phyloP scores from a whole-genome alignment of 2,113 vertebrate species.

The Parus major region DNA sequence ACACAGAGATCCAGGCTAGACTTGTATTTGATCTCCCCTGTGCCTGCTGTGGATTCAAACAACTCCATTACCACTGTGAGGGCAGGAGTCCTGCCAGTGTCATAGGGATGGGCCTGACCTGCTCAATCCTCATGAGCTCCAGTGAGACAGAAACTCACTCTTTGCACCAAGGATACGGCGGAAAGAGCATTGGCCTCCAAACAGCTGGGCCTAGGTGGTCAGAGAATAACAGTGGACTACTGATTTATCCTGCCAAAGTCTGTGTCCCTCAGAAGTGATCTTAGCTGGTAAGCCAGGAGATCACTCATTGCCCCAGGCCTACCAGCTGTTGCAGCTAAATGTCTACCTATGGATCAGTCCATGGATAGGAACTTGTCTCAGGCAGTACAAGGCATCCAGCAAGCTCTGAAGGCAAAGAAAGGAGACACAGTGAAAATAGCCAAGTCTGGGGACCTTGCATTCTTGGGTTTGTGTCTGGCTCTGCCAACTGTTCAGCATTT shows the following conservation, averaged over 20 bases:
- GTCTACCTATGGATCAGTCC: background rate
- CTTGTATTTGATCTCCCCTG: slow-evolving; percentile 63
- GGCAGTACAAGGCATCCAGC: background rate
- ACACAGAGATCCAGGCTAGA: slow-evolving; percentile 56
- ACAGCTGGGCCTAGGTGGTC: background rate
- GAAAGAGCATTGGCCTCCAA: background rate
- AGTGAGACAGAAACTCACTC: background rate
- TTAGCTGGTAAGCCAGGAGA: background rate
- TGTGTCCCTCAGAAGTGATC: background rate
- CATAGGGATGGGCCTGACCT: slow-evolving; percentile 21
- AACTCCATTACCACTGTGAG: background rate
- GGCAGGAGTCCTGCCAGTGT: slow-evolving; percentile 27
- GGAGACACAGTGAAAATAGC: background rate
- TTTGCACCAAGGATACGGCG: background rate
- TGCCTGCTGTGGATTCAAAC: slow-evolving; percentile 53
- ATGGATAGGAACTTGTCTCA: background rate
- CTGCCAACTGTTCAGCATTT: background rate
- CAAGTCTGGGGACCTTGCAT: background rate
- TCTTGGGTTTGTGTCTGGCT: background rate
- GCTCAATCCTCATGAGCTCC: background rate
- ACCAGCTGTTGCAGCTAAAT: background rate
- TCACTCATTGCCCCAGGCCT: background rate
- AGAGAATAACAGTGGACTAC: background rate
- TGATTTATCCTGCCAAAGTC: background rate
- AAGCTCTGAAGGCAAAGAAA: background rate